These are phyloP conservation scores for Drosophila ironensis DNA, from an alignment of 1,140 invertebrate species.

Conservation along the genomic window DNA sequence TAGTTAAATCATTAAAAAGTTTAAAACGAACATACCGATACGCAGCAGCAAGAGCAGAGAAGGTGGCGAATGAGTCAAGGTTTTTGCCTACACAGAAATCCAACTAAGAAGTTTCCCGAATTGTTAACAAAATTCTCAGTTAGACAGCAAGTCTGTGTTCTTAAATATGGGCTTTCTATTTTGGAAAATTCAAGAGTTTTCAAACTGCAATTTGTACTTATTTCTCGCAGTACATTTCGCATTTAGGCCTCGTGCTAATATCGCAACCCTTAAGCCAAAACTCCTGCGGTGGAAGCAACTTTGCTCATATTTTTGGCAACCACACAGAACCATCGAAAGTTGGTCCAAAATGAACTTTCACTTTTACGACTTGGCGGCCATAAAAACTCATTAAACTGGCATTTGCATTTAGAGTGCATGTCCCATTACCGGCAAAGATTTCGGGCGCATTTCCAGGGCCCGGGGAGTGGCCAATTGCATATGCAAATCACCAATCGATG, in stretches of 20 bases:
- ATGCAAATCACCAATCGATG: constrained; percentile 61
- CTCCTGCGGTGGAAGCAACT: constrained; percentile 29
- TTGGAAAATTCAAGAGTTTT: too few relatives aligned
- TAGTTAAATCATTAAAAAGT: constrained; percentile 82
- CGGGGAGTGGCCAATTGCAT: constrained; percentile 51
- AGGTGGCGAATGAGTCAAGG: not conserved
- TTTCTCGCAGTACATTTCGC: not conserved
- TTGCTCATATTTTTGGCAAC: constrained; percentile 55
- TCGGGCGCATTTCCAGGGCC: constrained; percentile 11
- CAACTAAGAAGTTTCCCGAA: not conserved
- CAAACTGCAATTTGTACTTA: not conserved
- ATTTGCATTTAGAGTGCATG: constrained; percentile 78
- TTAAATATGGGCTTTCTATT: too few relatives aligned
- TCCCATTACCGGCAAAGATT: constrained; percentile 18
- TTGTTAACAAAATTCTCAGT: too few relatives aligned
- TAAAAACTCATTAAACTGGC: constrained; percentile 78
- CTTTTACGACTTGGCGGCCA: constrained; percentile 37
- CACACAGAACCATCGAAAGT: constrained; percentile 32
- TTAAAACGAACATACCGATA: constrained; percentile 67
- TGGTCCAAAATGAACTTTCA: constrained; percentile 53
- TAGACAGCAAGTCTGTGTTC: too few relatives aligned
- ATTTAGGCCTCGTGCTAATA: constrained; percentile 5
- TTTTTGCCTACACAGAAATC: constrained; percentile 11
- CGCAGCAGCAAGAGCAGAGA: not conserved
- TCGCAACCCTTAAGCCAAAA: constrained; percentile 10